Evolutionary conservation across 2,888 invertebrate genomes (phyloP).

Genomic region (Ditula angustiorana): DNA sequence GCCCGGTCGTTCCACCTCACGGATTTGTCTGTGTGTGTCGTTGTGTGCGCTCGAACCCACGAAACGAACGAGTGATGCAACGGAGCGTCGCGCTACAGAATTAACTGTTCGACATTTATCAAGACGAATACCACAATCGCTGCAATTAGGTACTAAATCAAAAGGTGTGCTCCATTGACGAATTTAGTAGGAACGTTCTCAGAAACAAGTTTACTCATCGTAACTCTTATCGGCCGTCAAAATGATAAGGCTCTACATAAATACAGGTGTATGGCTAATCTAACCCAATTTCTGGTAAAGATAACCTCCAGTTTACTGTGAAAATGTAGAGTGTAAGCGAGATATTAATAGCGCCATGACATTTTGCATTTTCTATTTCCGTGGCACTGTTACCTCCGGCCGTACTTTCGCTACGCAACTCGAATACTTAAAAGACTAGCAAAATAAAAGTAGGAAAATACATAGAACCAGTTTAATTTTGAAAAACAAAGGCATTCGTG

Average conservation of each 20-base stretch:
- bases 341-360: conserved; percentile 69
- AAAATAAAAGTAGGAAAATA: neutral
- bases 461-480: neutral
- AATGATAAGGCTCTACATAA: conserved; percentile 58
- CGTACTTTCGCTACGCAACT: conserved; percentile 31
- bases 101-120: conserved; percentile 73
- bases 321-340: conserved; percentile 49
- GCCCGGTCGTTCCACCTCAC: conserved; percentile 74
- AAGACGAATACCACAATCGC: conserved; percentile 49
- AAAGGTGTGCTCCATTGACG: conserved; percentile 46
- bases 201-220: conserved; percentile 52
- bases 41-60: conserved; percentile 49
- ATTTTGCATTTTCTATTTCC: conserved; percentile 58
- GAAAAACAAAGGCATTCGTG: no score
- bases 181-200: conserved; percentile 48
- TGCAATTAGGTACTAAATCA: conserved; percentile 46
- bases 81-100: conserved; percentile 66
- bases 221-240: conserved; percentile 65
- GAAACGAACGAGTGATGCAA: conserved; percentile 69
- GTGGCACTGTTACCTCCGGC: conserved; percentile 41
- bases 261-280: conserved; percentile 53
- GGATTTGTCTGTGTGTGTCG: conserved; percentile 70
- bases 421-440: neutral
- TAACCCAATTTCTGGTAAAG: conserved; percentile 70
- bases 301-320: conserved; percentile 54